Conservation (phyloP, 2,113 vertebrate species). For the Passer montanus region DNA sequence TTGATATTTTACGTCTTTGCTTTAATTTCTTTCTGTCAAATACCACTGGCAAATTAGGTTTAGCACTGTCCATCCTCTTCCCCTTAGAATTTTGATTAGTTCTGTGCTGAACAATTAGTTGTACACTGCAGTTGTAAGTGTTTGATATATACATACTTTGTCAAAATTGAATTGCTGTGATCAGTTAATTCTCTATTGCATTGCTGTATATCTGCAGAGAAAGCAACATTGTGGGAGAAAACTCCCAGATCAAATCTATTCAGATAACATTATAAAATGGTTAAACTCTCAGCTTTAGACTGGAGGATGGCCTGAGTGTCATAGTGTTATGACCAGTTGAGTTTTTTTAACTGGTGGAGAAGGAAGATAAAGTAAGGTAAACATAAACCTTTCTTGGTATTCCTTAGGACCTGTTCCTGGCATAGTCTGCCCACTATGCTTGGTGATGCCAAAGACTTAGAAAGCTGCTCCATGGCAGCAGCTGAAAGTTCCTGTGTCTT, state of each 20-base stretch:
- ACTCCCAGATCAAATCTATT: neutral
- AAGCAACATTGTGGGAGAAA: neutral
- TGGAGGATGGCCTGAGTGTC: neutral
- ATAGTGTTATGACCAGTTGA: neutral
- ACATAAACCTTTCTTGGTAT: neutral
- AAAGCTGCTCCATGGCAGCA: neutral
- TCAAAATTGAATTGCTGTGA: neutral
- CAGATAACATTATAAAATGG: neutral
- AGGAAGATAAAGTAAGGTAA: neutral
- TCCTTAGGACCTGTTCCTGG: neutral
- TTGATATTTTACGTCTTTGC: neutral
- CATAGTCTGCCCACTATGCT: neutral
- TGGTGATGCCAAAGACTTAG: neutral
- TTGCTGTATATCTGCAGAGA: neutral
- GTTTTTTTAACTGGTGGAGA: neutral
- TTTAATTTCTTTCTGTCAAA: constrained; percentile 30
- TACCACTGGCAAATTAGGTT: neutral
- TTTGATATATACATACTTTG: neutral
- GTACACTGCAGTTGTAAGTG: neutral
- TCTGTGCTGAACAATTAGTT: neutral
- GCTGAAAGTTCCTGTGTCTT: neutral
- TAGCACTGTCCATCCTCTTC: neutral
- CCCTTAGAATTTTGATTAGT: constrained; percentile 11
- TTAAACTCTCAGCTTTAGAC: neutral
- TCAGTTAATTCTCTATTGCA: neutral